phyloP scores from a whole-genome alignment of 1,140 invertebrate species.

The Philotrypesis tridentata region DNA sequence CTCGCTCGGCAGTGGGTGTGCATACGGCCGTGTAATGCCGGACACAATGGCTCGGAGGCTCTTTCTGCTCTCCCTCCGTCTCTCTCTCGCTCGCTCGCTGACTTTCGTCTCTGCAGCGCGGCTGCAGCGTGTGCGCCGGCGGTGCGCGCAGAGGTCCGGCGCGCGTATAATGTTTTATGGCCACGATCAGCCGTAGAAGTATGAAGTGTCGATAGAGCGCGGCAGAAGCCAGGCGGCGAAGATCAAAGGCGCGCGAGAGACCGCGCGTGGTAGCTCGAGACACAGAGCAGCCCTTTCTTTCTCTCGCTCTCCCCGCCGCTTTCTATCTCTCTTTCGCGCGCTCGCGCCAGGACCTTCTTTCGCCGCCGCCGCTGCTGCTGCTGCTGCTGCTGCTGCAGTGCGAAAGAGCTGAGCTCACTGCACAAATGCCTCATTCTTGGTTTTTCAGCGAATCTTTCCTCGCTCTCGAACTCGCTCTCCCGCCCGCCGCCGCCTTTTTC shows the following conservation, averaged over 20 bases:
- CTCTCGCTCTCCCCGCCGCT: slow-evolving; percentile 37
- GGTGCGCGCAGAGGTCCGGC: slow-evolving; percentile 60
- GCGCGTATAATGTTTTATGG: slow-evolving; percentile 72
- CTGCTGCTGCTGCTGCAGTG: not conserved
- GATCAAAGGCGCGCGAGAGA: slow-evolving; percentile 70
- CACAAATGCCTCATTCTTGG: slow-evolving; percentile 36
- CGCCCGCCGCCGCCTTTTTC: not conserved
- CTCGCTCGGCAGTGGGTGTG: slow-evolving; percentile 52
- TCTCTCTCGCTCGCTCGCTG: slow-evolving; percentile 22
- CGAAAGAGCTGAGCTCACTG: not conserved
- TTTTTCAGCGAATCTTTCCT: slow-evolving; percentile 38
- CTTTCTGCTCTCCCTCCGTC: slow-evolving; percentile 42
- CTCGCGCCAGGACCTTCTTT: slow-evolving; percentile 6
- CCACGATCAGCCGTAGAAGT: slow-evolving; percentile 73
- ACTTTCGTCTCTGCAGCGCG: slow-evolving; percentile 16
- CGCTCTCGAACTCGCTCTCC: slow-evolving; percentile 32
- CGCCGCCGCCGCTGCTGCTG: not conserved
- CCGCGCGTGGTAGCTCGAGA: slow-evolving; percentile 66
- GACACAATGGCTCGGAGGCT: slow-evolving; percentile 58
- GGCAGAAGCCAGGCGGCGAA: slow-evolving; percentile 73
- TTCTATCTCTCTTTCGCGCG: slow-evolving; percentile 41
- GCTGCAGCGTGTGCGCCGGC: slow-evolving; percentile 54
- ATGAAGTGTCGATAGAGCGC: slow-evolving; percentile 75
- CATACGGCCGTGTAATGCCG: slow-evolving; percentile 56
- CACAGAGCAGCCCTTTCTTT: slow-evolving; percentile 52